phyloP scores from a whole-genome alignment of 2,888 invertebrate genomes.

The Sinohyriopsis cumingii region DNA sequence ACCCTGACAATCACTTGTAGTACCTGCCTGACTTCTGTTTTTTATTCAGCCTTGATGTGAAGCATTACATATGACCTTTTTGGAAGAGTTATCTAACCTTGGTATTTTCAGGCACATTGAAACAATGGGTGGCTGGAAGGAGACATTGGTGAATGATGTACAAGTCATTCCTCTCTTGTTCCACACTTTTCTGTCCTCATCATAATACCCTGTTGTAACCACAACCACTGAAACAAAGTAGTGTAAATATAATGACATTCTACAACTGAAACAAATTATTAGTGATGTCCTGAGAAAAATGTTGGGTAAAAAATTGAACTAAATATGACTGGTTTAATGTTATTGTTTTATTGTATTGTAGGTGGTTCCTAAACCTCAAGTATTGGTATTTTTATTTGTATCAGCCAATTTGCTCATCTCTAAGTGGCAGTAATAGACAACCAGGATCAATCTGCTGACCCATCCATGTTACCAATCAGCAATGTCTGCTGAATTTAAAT shows the following conservation, averaged over 20 bases:
- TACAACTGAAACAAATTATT: too few species aligned
- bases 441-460: too few species aligned
- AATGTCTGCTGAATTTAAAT: not conserved
- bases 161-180: conserved; percentile 68
- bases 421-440: too few species aligned
- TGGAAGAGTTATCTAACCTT: conserved; percentile 49
- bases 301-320: too few species aligned
- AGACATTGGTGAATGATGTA: conserved; percentile 68
- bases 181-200: conserved; percentile 41
- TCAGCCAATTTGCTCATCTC: too few species aligned
- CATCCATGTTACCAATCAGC: not conserved
- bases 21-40: too few species aligned
- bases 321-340: too few species aligned
- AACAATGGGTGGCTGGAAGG: conserved; percentile 64
- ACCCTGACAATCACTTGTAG: too few species aligned
- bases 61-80: not conserved
- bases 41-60: not conserved
- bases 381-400: too few species aligned
- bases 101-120: conserved; percentile 66
- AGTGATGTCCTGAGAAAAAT: too few species aligned
- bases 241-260: not conserved
- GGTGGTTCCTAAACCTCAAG: too few species aligned
- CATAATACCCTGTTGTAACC: conserved; percentile 60
- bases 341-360: too few species aligned
- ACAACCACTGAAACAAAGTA: conserved; percentile 59